A percentile compares a stretch with the other conserved stretches of the same genome.
Evolutionary conservation across 2,113 vertebrate species (phyloP).

Genomic region (Panthera tigris): DNA sequence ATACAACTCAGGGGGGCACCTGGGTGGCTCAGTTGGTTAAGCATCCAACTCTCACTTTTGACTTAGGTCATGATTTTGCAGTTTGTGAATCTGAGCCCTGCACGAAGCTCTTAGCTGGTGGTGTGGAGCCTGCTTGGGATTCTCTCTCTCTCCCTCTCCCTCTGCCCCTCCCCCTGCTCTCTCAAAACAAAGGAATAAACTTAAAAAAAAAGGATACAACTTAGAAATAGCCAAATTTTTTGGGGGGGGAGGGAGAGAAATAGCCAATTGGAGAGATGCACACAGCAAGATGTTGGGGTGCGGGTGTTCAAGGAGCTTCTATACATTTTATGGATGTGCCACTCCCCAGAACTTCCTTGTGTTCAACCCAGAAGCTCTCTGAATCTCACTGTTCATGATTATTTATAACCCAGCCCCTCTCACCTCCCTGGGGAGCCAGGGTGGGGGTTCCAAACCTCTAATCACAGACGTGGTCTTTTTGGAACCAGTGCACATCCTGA

Average conservation of each 20-base stretch:
- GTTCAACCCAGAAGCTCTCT: neutral
- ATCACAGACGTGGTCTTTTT: neutral
- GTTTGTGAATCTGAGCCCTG: too few relatives aligned
- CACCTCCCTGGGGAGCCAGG: neutral
- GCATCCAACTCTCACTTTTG: too few relatives aligned
- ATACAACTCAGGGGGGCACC: neutral
- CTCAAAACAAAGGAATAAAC: too few relatives aligned
- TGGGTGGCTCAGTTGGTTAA: too few relatives aligned
- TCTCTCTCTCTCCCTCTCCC: too few relatives aligned
- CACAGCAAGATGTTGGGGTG: neutral
- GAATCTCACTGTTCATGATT: neutral
- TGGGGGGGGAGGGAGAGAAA: neutral
- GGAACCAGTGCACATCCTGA: neutral
- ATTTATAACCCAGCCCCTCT: neutral
- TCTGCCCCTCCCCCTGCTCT: too few relatives aligned
- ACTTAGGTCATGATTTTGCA: too few relatives aligned
- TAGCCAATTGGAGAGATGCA: neutral
- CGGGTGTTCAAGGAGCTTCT: neutral
- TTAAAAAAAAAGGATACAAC: neutral
- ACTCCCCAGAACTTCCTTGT: neutral
- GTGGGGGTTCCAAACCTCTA: neutral
- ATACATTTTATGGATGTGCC: neutral
- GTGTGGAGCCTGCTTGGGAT: too few relatives aligned
- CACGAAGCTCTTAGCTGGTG: too few relatives aligned
- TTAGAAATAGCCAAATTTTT: neutral